Base-by-base conservation (phyloP, 2,797 vertebrate genomes). In the Odontamblyopus rebecca region DNA sequence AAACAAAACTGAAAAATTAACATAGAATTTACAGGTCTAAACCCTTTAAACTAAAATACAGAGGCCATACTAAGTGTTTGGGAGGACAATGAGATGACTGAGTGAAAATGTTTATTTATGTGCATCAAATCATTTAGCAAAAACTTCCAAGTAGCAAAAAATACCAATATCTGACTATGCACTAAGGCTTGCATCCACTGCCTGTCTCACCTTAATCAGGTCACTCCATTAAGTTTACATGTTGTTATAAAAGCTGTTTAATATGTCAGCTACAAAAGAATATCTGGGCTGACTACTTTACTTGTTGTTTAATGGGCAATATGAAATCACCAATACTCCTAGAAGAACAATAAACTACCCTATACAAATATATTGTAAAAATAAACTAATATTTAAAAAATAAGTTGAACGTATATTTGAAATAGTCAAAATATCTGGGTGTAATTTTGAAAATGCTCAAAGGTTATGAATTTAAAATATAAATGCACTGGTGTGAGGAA, bases 101-200 rank as follows among this genome's bases (percentile, higher is more conserved):
- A 63, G 66, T 53, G 65, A 68, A 62, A 60, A n/a, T 67, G 3
- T 83, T 75, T 67, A 53, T 70, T 35, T 64, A 53, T 56, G 67
- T 19, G 12, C 61, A 59, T 63, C 26, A 79, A 70, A 77, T 86
- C 70, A 73, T 79, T 70, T 80, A 50, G 61, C 61, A 80, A 53
- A 86, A 82, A 88, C 74, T 74, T 73, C 44, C 7, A 77, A 85
- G 89, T 90, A 90, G 88, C 89, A 86, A 81, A 80, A 79, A 72
- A 74, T 62, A 80, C 82, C 84, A 77, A 79, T 87, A 88, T 89
- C 77, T 86, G 85, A 91, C 90, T 93, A 92, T 92, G 90, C 89
- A 92, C 87, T 88, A 78, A 82, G 66, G 64, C 44, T 66, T 66
- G 15, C 26, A 66, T 50, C 26, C 44, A 51, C 64, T 66, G 64